A percentile compares a stretch with the other conserved stretches of the same genome.
These are phyloP conservation scores for Psammodynastes pulverulentus DNA, from an alignment of 2,113 vertebrate species.

Conservation along the genomic window DNA sequence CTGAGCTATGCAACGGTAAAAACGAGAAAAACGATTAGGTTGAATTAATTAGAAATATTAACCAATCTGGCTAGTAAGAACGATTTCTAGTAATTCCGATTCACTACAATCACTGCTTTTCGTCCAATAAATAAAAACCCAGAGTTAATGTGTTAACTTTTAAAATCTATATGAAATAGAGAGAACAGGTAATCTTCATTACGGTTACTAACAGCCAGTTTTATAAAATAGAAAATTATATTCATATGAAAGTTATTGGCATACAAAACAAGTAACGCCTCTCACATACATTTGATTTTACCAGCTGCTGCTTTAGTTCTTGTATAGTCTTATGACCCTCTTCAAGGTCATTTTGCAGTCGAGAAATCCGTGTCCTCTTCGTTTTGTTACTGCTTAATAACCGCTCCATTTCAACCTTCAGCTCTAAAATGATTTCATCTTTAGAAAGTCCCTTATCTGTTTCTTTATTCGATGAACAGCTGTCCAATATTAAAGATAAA, in stretches of 20 bases:
- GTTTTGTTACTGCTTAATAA: conserved; percentile 81
- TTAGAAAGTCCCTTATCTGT: conserved; percentile 71
- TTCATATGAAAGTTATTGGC: background rate
- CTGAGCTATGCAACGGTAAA: background rate
- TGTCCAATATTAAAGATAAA: conserved; percentile 20
- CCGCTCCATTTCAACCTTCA: conserved; percentile 83
- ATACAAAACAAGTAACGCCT: conserved; percentile 58
- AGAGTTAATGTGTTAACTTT: background rate
- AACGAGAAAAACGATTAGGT: background rate
- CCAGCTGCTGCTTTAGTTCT: conserved; percentile 69
- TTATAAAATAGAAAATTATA: background rate
- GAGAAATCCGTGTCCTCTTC: conserved; percentile 81
- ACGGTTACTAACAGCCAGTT: background rate
- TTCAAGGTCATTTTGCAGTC: conserved; percentile 81
- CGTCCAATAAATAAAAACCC: background rate
- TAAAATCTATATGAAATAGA: background rate
- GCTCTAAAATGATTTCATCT: conserved; percentile 76
- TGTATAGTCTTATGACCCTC: conserved; percentile 64
- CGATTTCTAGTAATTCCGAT: background rate
- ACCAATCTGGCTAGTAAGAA: background rate
- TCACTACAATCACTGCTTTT: background rate
- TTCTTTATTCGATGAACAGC: conserved; percentile 53
- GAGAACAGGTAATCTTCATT: background rate
- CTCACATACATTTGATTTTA: conserved; percentile 63
- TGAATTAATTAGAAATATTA: background rate